Evolutionary conservation across 2,113 vertebrate species (phyloP), one percentile per base, ranked within the genome.

Genomic region (Cettia cetti): DNA sequence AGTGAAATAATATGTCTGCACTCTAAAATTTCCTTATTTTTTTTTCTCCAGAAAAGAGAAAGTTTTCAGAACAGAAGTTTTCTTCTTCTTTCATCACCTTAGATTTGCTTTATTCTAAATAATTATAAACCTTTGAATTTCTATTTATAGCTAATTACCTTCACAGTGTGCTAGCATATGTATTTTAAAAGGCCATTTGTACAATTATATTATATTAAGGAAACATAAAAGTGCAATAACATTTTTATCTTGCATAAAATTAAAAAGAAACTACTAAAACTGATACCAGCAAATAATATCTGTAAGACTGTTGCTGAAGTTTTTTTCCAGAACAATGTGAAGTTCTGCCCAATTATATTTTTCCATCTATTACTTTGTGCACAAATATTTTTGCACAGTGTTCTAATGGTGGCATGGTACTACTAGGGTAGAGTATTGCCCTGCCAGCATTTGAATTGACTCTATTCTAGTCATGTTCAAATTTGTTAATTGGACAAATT

Each of bases 1-100:
- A 44, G 17, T 12, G 7, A 86, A 80, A 64, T 28, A 37, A 72
- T 11, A 27, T 0, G 0, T 6, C 10, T 28, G 8, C 4, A n/a
- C 5, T 77, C 8, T 63, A 75, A 5, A 57, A 10, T 45, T 78
- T 66, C 15, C 13, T 42, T 27, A 3, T 1, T 2, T 15, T 14
- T 52, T 86, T 52, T 4, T 52, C 2, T 63, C 28, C 10, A 81
- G 8, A 26, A 82, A 15, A 19, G 72, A 35, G 47, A 31, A 80
- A 27, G 1, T 35, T 2, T 2, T 53, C n/a, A n/a, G n/a, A n/a
- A 40, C 40, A 40, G 40, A 40, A 40, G 6, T 10, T 66, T 80
- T 53, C 6, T 70, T 64, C 5, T 63, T 82, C 4, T 42, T 64
- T 2, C 35, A 20, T 40, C 8, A 66, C 1, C 5, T 83, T 44